These are phyloP conservation scores for Drosophila tripunctata DNA, from an alignment of 2,888 invertebrate genomes.

Conservation along the genomic window DNA sequence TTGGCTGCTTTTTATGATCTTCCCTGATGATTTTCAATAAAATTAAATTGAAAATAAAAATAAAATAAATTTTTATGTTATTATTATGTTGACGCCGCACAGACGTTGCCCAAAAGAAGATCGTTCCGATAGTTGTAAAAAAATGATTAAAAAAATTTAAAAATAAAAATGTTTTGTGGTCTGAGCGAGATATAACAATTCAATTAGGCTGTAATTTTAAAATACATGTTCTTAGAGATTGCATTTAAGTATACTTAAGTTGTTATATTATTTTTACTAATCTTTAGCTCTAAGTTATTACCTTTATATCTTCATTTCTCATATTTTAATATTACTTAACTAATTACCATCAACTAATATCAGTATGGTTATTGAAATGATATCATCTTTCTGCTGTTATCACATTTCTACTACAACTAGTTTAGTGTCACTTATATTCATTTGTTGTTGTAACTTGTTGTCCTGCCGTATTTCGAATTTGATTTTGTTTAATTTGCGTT, in stretches of 20 bases:
- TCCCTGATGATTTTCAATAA: slow-evolving; percentile 76
- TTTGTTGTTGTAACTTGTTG: slow-evolving; percentile 36
- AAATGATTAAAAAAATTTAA: slow-evolving; percentile 37
- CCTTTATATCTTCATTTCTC: background rate
- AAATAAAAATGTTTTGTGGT: background rate
- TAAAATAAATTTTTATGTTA: slow-evolving; percentile 78
- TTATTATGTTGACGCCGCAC: slow-evolving; percentile 74
- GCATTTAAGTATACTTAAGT: background rate
- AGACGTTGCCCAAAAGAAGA: slow-evolving; percentile 47
- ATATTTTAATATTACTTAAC: background rate
- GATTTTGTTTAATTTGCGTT: background rate
- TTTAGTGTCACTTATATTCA: slow-evolving; percentile 32
- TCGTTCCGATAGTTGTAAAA: slow-evolving; percentile 25
- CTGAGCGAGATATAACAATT: slow-evolving; percentile 8
- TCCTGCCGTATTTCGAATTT: slow-evolving; percentile 32
- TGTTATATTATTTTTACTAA: no score
- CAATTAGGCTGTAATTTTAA: background rate
- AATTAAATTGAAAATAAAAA: slow-evolving; percentile 82
- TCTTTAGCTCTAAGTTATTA: no score
- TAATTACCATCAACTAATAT: background rate
- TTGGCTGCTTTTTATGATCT: slow-evolving; percentile 36
- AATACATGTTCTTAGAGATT: background rate
- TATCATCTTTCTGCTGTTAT: slow-evolving; percentile 10
- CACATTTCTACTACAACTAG: slow-evolving; percentile 13
- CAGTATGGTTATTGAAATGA: background rate